Percentiles rank a stretch among this genome's conserved stretches.
These are phyloP conservation scores for Vimba vimba DNA, from an alignment of 2,113 vertebrate species.

Conservation along the genomic window DNA sequence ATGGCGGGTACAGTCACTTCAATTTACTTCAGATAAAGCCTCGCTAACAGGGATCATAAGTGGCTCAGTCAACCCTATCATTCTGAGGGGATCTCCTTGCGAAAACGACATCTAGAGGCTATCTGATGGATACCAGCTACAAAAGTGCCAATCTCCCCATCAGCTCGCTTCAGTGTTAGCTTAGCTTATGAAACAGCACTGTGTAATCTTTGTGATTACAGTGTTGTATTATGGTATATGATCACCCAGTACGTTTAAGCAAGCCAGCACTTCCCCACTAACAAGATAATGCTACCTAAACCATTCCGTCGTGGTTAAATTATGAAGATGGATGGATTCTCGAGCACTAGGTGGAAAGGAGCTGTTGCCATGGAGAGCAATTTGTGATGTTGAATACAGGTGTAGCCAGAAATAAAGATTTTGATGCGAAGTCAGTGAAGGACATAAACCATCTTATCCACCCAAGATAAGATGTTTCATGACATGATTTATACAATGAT, in stretches of 20 bases:
- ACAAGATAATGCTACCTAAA: conserved; percentile 55
- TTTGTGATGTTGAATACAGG: conserved; percentile 50
- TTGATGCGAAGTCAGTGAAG: conserved; percentile 52
- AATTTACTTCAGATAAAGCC: conserved; percentile 48
- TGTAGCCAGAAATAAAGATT: conserved; percentile 48
- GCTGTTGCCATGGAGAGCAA: conserved; percentile 59
- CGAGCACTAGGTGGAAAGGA: conserved; percentile 43
- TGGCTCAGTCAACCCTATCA: conserved; percentile 28
- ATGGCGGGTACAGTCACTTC: conserved; percentile 27
- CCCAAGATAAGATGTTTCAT: conserved; percentile 52
- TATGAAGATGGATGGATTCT: conserved; percentile 55
- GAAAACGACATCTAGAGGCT: conserved; percentile 23
- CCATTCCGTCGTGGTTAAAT: conserved; percentile 48
- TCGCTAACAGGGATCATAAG: conserved; percentile 17
- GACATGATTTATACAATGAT: conserved; percentile 54
- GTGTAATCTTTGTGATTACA: conserved; percentile 49
- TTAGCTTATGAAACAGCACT: conserved; percentile 40
- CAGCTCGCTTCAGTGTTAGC: conserved; percentile 27
- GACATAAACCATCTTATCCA: conserved; percentile 21
- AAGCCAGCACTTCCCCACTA: conserved; percentile 48
- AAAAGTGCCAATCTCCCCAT: background rate
- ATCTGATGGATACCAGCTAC: conserved; percentile 20
- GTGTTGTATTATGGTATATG: conserved; percentile 39
- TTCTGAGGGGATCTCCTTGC: conserved; percentile 24
- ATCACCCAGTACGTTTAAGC: conserved; percentile 38